Evolutionary conservation across 1,140 invertebrate species (phyloP).

Genomic region (Antheraea mylitta): DNA sequence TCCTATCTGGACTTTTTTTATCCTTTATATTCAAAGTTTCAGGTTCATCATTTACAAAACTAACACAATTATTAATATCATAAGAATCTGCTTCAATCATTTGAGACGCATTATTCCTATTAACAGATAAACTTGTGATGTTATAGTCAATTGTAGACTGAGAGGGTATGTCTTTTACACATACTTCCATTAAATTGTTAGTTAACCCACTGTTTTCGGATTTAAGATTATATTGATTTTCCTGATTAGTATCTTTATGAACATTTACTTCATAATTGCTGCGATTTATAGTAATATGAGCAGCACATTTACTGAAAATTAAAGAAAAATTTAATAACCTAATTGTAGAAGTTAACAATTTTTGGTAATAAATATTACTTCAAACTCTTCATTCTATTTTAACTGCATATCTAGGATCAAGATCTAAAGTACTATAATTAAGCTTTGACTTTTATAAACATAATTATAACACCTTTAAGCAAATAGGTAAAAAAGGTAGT

Average conservation of each 20-base stretch:
- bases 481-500: not conserved
- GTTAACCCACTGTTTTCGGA: not conserved
- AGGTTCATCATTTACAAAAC: not conserved
- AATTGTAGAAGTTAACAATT: not conserved
- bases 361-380: too few species aligned
- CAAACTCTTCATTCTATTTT: not conserved
- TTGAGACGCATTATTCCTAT: not conserved
- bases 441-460: not conserved
- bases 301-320: slow-evolving; percentile 21
- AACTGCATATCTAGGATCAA: not conserved
- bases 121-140: not conserved
- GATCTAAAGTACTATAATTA: not conserved
- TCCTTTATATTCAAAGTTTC: not conserved
- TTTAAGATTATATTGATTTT: not conserved
- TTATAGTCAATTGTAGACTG: not conserved
- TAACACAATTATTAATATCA: not conserved
- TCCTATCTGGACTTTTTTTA: not conserved
- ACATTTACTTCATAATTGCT: slow-evolving; percentile 8
- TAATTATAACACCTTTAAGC: too few species aligned
- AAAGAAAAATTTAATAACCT: slow-evolving; percentile 1
- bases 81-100: not conserved
- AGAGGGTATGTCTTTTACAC: not conserved
- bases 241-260: slow-evolving; percentile 1
- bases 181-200: not conserved
- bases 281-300: slow-evolving; percentile 25